Percentiles rank a stretch among this genome's conserved stretches.
These are phyloP conservation scores for Drosophila lutescens DNA, from an alignment of 2,888 invertebrate genomes.

Conservation along the genomic window DNA sequence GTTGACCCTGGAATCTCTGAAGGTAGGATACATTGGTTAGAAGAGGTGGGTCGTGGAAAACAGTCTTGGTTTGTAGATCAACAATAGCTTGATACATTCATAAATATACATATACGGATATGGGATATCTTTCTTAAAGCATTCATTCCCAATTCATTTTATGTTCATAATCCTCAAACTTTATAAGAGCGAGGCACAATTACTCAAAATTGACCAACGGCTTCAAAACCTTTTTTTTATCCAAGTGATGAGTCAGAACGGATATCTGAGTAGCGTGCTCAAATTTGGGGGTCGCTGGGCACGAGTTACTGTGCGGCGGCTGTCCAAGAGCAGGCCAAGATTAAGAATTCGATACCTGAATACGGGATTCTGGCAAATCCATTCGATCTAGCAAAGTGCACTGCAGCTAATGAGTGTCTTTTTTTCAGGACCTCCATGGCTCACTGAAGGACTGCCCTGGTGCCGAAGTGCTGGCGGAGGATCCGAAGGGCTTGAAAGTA, in stretches of 20 bases:
- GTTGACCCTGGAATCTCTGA: slow-evolving; percentile 89
- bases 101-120: too few relatives aligned
- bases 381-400: background rate
- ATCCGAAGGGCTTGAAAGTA: slow-evolving; percentile 88
- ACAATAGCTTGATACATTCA: too few relatives aligned
- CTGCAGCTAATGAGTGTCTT: background rate
- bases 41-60: background rate
- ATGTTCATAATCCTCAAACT: too few relatives aligned
- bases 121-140: too few relatives aligned
- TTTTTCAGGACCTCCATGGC: slow-evolving; percentile 87
- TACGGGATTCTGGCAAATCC: background rate
- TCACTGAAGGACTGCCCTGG: slow-evolving; percentile 89
- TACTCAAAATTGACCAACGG: background rate
- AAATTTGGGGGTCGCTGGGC: slow-evolving; percentile 46
- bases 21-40: slow-evolving; percentile 74
- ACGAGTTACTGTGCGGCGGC: slow-evolving; percentile 78
- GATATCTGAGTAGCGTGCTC: slow-evolving; percentile 76
- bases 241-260: slow-evolving; percentile 80
- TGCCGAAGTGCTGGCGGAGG: slow-evolving; percentile 86
- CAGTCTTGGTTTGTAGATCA: background rate
- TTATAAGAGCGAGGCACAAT: too few relatives aligned
- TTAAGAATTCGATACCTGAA: slow-evolving; percentile 53
- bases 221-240: too few relatives aligned
- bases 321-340: slow-evolving; percentile 52
- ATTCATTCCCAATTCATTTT: too few relatives aligned